Evolutionary conservation across 2,113 vertebrate species (phyloP).

Genomic region (Glaucomys volans): DNA sequence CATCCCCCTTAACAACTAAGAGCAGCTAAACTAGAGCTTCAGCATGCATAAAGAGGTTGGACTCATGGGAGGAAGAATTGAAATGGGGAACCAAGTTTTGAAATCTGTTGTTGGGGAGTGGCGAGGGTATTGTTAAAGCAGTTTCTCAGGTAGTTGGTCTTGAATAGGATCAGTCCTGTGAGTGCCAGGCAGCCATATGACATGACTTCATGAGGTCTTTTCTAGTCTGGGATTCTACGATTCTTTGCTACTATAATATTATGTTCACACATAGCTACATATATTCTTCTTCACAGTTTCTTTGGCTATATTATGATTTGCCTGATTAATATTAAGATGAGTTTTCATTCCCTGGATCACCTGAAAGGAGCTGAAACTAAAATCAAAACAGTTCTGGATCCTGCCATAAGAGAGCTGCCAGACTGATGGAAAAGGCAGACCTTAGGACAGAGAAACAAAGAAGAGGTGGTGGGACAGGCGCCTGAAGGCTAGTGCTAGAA

Average conservation of each 20-base stretch:
- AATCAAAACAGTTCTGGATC: background rate
- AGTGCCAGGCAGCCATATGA: background rate
- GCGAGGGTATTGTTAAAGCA: background rate
- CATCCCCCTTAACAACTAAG: background rate
- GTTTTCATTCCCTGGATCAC: conserved; percentile 50
- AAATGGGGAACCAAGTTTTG: background rate
- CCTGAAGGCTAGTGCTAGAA: background rate
- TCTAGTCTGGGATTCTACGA: background rate
- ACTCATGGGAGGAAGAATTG: background rate
- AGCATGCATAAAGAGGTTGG: background rate
- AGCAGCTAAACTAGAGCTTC: background rate
- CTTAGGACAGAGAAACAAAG: background rate
- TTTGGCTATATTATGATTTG: conserved; percentile 22
- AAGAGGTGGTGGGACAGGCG: accelerated
- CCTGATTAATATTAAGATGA: background rate
- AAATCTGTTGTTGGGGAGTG: background rate
- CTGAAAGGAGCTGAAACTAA: background rate
- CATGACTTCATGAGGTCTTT: background rate
- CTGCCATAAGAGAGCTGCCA: background rate
- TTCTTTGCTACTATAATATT: background rate
- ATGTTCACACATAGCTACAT: background rate
- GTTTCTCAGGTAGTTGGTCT: background rate
- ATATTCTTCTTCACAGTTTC: background rate
- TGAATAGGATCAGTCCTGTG: background rate
- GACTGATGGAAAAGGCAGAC: background rate